A percentile compares a stretch with the other conserved stretches of the same genome.
Conservation (phyloP, 1,140 invertebrate genomes). For the Platyscapa corneri region DNA sequence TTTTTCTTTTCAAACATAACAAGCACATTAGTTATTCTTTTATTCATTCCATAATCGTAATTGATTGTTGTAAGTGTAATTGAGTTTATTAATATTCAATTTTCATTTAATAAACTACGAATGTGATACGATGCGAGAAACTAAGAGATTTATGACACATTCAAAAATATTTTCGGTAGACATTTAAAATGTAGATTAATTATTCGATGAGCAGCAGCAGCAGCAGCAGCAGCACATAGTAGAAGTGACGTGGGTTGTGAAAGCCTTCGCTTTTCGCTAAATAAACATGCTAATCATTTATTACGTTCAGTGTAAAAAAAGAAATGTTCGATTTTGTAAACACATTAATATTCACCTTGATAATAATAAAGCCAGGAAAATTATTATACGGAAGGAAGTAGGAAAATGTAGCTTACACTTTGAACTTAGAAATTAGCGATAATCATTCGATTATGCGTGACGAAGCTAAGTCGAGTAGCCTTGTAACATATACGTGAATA, state of each 20-base stretch:
- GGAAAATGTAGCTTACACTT: background rate
- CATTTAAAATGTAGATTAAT: background rate
- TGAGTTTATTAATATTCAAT: background rate
- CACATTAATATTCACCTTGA: background rate
- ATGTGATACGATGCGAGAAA: background rate
- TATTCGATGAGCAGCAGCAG: background rate
- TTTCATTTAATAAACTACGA: background rate
- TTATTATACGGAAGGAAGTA: constrained; percentile 33
- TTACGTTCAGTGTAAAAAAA: background rate
- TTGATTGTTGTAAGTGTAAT: background rate
- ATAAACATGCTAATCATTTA: background rate
- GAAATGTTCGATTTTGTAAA: background rate
- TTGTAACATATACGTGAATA: constrained; percentile 73
- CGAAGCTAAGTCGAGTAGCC: constrained; percentile 57
- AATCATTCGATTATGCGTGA: constrained; percentile 19
- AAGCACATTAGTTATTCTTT: background rate
- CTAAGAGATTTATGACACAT: background rate
- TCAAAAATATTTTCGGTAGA: background rate
- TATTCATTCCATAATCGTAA: background rate
- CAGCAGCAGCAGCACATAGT: too few species aligned
- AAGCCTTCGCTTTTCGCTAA: background rate
- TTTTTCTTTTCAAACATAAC: background rate
- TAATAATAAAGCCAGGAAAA: background rate
- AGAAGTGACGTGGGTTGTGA: background rate
- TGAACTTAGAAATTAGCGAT: constrained; percentile 26